Conservation (phyloP, 2,113 vertebrate species). For the Heterotilapia buettikoferi region DNA sequence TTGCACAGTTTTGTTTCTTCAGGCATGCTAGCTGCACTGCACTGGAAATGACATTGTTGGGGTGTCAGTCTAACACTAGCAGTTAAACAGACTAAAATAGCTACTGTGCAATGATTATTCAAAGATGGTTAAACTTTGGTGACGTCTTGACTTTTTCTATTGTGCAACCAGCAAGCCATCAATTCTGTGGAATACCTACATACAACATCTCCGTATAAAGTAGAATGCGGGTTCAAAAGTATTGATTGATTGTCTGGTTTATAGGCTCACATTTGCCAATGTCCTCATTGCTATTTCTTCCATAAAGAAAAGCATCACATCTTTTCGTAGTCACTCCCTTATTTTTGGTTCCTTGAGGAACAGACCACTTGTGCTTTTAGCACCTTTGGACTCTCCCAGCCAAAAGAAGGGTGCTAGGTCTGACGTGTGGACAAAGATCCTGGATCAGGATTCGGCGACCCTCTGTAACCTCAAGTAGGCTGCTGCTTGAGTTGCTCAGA, state of each 20-base stretch:
- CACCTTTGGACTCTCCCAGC: not conserved
- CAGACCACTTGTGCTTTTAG: not conserved
- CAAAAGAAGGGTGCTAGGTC: not conserved
- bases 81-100: not conserved
- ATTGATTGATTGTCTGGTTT: not conserved
- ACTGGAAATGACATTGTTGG: not conserved
- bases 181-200: not conserved
- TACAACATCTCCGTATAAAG: not conserved
- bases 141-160: not conserved
- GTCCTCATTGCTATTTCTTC: not conserved
- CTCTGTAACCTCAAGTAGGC: not conserved
- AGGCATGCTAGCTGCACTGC: not conserved
- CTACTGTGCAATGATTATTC: not conserved
- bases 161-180: not conserved
- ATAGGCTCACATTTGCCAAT: not conserved
- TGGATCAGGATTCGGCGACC: not conserved
- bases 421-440: not conserved
- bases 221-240: not conserved
- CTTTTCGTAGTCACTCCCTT: not conserved
- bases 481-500: not conserved
- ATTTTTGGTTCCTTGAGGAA: not conserved
- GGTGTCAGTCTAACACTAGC: not conserved
- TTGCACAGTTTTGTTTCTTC: not conserved
- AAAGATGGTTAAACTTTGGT: not conserved
- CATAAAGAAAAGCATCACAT: not conserved